Percentiles rank a stretch among this genome's conserved stretches.
Conservation (phyloP, 2,113 vertebrate species). For the Sphyrna mokarran region DNA sequence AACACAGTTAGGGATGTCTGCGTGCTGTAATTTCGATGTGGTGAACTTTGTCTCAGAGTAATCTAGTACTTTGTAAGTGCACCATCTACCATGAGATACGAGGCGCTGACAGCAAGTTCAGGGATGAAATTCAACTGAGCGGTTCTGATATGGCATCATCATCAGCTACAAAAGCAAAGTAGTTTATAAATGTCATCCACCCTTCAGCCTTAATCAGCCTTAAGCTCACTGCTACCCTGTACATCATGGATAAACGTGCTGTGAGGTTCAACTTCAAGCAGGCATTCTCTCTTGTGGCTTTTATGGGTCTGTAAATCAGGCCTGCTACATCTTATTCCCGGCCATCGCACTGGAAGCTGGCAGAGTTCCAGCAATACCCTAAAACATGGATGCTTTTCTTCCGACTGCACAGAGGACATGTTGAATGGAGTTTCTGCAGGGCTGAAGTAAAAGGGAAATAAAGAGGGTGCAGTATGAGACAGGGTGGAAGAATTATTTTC, state of each 20-base stretch:
- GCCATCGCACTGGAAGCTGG: background rate
- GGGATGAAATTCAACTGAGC: background rate
- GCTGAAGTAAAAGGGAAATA: background rate
- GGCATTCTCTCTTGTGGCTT: background rate
- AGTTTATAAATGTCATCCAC: background rate
- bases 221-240: background rate
- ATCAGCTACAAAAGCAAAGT: background rate
- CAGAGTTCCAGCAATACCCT: background rate
- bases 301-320: background rate
- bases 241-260: background rate
- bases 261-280: background rate
- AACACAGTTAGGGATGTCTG: background rate
- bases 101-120: background rate
- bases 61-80: background rate
- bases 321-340: background rate
- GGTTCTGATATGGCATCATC: background rate
- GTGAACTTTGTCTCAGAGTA: background rate
- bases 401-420: background rate
- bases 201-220: background rate
- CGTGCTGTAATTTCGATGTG: background rate
- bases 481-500: background rate
- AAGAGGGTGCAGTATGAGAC: background rate
- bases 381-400: background rate
- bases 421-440: background rate
- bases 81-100: background rate